phyloP scores from a whole-genome alignment of 2,888 invertebrate genomes.

The Brachylomia viminalis region DNA sequence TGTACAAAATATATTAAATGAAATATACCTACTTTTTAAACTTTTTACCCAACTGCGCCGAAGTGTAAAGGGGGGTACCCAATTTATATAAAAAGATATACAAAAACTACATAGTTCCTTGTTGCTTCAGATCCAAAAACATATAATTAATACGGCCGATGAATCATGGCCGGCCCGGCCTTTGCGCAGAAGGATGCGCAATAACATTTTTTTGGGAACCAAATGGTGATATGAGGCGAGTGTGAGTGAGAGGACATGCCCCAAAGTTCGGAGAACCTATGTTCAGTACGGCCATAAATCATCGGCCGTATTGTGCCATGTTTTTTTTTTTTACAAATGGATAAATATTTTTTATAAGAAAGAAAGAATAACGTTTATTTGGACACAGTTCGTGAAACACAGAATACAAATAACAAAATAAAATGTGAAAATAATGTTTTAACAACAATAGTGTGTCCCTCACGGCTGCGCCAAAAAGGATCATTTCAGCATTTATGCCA shows the following conservation, averaged over 20 bases:
- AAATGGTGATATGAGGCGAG: too few species aligned
- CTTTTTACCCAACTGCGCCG: neutral
- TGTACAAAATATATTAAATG: constrained; percentile 43
- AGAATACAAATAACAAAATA: too few species aligned
- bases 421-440: too few species aligned
- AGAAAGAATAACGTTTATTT: too few species aligned
- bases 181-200: neutral
- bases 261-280: neutral
- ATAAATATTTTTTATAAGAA: constrained; percentile 29
- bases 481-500: too few species aligned
- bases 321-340: neutral
- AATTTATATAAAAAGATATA: neutral
- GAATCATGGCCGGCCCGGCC: neutral
- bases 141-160: neutral
- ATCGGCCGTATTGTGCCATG: neutral
- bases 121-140: neutral
- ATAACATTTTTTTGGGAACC: neutral
- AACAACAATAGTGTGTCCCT: too few species aligned
- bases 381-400: too few species aligned
- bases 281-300: too few species aligned
- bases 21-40: constrained; percentile 10
- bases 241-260: too few species aligned
- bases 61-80: neutral
- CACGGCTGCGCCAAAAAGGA: too few species aligned
- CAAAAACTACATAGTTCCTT: neutral